These are phyloP conservation scores for Chaetura pelagica DNA, from an alignment of 2,113 vertebrate species.

Conservation along the genomic window DNA sequence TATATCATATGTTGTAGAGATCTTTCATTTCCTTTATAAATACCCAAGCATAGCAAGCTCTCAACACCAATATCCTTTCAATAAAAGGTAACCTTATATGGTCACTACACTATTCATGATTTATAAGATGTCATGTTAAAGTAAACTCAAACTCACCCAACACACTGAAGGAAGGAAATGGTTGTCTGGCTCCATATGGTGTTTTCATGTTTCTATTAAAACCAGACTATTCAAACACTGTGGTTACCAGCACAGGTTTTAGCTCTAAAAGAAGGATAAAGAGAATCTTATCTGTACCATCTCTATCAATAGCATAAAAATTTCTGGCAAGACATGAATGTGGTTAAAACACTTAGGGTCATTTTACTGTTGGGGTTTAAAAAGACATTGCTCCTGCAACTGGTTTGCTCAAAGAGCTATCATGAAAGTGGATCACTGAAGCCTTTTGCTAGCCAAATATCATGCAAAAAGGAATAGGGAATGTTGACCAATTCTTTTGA, in stretches of 20 bases:
- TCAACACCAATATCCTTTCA: slow-evolving; percentile 68
- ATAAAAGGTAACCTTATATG: slow-evolving; percentile 69
- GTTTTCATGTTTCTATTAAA: slow-evolving; percentile 70
- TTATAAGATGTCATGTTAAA: slow-evolving; percentile 72
- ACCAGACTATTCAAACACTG: slow-evolving; percentile 53
- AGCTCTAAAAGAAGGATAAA: slow-evolving; percentile 13
- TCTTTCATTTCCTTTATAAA: slow-evolving; percentile 74
- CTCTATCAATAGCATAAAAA: slow-evolving; percentile 53
- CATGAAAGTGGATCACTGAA: neutral
- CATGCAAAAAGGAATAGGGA: neutral
- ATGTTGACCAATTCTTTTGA: neutral
- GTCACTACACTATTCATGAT: slow-evolving; percentile 69
- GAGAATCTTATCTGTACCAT: slow-evolving; percentile 37
- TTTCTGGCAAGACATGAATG: slow-evolving; percentile 12
- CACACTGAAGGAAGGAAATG: slow-evolving; percentile 52
- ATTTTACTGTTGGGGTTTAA: slow-evolving; percentile 16
- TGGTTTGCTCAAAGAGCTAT: neutral
- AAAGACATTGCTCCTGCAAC: neutral
- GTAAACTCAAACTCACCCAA: slow-evolving; percentile 54
- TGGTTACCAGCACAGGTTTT: slow-evolving; percentile 35
- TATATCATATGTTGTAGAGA: slow-evolving; percentile 1
- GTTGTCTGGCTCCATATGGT: slow-evolving; percentile 56
- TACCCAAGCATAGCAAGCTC: slow-evolving; percentile 32
- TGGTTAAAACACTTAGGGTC: slow-evolving; percentile 44
- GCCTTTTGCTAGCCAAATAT: neutral